These are phyloP conservation scores for Lipophrys pholis DNA, from an alignment of 2,113 vertebrate species.

Conservation along the genomic window DNA sequence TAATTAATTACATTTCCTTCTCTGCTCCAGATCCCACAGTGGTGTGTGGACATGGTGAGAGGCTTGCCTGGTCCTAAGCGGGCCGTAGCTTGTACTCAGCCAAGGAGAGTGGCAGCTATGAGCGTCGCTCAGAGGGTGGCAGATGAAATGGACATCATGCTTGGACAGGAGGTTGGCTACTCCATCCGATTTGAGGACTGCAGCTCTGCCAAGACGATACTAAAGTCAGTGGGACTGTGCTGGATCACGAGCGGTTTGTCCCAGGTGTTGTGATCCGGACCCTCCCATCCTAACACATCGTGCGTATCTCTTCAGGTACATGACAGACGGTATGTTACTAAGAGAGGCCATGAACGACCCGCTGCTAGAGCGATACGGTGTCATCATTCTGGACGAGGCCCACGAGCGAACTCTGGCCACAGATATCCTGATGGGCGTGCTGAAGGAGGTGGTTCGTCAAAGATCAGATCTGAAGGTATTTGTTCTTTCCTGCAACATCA, in stretches of 20 bases:
- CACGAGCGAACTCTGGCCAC: slow-evolving; percentile 98
- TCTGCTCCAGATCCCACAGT: slow-evolving; percentile 91
- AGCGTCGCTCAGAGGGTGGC: slow-evolving; percentile 97
- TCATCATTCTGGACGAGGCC: slow-evolving; percentile 98
- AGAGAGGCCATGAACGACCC: slow-evolving; percentile 99
- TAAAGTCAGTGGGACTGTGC: slow-evolving; percentile 87
- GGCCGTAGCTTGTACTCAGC: slow-evolving; percentile 95
- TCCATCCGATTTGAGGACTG: slow-evolving; percentile 98
- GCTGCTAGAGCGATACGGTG: slow-evolving; percentile 95
- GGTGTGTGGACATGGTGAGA: slow-evolving; percentile 97
- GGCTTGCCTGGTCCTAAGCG: slow-evolving; percentile 91
- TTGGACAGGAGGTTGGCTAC: slow-evolving; percentile 97
- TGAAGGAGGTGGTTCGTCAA: slow-evolving; percentile 98
- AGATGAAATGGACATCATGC: slow-evolving; percentile 98
- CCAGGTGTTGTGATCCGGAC: neutral
- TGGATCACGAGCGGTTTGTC: neutral
- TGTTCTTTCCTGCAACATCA: neutral
- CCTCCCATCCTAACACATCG: neutral
- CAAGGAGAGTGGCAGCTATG: slow-evolving; percentile 95
- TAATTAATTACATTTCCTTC: no score
- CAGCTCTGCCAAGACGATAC: slow-evolving; percentile 96
- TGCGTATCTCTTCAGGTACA: slow-evolving; percentile 86
- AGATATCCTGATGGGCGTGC: slow-evolving; percentile 98
- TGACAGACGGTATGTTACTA: slow-evolving; percentile 99
- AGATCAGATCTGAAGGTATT: slow-evolving; percentile 95